Conservation (phyloP, 1,140 invertebrate species). For the Sitobion miscanthi region DNA sequence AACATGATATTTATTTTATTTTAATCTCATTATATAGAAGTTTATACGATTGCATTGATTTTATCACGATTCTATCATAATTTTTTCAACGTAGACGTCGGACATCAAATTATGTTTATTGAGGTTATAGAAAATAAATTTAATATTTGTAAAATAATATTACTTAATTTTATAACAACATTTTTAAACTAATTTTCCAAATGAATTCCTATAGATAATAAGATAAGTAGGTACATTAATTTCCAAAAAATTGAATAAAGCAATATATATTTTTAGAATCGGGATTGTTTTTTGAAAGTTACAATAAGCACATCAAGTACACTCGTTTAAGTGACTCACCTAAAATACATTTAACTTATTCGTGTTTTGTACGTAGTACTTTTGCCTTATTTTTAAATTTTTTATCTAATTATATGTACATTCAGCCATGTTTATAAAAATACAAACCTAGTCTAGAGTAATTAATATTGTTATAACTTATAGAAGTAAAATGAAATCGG, state of each 20-base stretch:
- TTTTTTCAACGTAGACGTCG: background rate
- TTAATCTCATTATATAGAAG: background rate
- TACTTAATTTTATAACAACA: background rate
- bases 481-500: background rate
- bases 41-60: background rate
- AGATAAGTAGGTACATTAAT: background rate
- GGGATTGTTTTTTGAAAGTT: background rate
- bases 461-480: background rate
- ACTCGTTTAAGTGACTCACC: background rate
- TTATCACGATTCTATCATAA: background rate
- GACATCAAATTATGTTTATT: background rate
- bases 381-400: background rate
- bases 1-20: background rate
- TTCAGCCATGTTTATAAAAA: background rate
- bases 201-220: background rate
- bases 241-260: background rate
- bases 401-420: background rate
- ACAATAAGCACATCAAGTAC: background rate
- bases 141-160: background rate
- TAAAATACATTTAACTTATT: background rate
- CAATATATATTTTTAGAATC: background rate
- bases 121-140: background rate
- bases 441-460: background rate
- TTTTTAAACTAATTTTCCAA: background rate
- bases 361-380: background rate